Conservation (phyloP, 1,140 invertebrate genomes). For the Pachyrhynchus sulphureomaculatus region DNA sequence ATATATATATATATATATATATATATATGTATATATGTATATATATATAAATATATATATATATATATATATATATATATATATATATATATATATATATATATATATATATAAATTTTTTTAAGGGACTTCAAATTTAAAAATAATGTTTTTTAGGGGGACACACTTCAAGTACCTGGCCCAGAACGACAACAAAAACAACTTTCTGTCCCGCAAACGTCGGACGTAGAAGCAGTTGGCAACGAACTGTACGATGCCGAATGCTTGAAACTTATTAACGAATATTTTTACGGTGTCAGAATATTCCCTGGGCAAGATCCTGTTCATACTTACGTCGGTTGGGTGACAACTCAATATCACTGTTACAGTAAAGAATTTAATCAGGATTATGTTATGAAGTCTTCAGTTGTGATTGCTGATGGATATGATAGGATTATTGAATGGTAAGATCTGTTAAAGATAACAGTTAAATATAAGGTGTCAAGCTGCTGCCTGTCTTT, state of each 20-base stretch:
- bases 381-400: constrained; percentile 80
- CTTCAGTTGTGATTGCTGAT: constrained; percentile 82
- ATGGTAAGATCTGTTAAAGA: constrained; percentile 60
- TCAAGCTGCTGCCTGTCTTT: too few relatives aligned
- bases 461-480: too few relatives aligned
- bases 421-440: constrained; percentile 73
- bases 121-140: constrained; percentile 75
- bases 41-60: too few relatives aligned
- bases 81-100: too few relatives aligned
- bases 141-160: constrained; percentile 19
- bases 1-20: too few relatives aligned
- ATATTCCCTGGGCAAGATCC: constrained; percentile 98
- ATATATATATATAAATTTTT: too few relatives aligned
- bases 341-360: constrained; percentile 98
- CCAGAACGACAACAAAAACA: constrained; percentile 72
- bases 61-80: too few relatives aligned
- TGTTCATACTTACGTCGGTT: constrained; percentile 96
- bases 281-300: constrained; percentile 90
- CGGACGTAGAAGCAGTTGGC: constrained; percentile 72
- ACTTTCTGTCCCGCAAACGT: constrained; percentile 67
- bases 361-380: constrained; percentile 88
- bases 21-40: too few relatives aligned
- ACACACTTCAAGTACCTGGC: constrained; percentile 59
- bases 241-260: constrained; percentile 84
- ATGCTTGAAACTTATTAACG: constrained; percentile 91